phyloP scores from a whole-genome alignment of 2,113 vertebrate genomes.

The Merops nubicus region DNA sequence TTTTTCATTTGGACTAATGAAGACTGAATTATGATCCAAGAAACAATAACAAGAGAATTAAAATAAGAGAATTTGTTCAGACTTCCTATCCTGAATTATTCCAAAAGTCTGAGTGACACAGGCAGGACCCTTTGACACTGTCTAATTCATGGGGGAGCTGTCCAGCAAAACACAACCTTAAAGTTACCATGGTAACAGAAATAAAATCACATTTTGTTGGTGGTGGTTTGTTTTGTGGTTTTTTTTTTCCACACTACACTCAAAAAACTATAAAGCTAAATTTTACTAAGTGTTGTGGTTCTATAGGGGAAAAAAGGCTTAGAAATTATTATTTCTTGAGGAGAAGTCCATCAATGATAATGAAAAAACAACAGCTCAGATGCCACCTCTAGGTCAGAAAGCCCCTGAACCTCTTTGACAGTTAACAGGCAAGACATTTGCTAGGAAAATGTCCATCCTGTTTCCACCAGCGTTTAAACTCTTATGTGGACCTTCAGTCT shows the following conservation, averaged over 20 bases:
- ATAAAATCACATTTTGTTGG: not conserved
- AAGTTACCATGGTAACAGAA: not conserved
- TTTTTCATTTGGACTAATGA: not conserved
- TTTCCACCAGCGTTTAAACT: not conserved
- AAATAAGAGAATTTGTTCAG: not conserved
- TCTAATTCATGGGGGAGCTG: not conserved
- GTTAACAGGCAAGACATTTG: not conserved
- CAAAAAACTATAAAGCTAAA: not conserved
- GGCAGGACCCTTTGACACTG: not conserved
- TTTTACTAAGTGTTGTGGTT: not conserved
- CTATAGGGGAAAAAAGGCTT: not conserved
- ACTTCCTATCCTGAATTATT: not conserved
- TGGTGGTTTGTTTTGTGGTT: too few species aligned
- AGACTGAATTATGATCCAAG: not conserved
- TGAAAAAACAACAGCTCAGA: not conserved
- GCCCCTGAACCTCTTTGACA: not conserved
- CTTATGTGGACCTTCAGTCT: rapidly evolving
- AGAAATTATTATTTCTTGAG: not conserved
- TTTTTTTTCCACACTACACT: not conserved
- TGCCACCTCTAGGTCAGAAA: not conserved
- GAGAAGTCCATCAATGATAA: not conserved
- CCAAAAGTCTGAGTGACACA: not conserved
- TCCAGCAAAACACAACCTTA: not conserved
- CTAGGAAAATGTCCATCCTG: not conserved
- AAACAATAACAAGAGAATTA: not conserved